Percentiles rank a stretch among this genome's conserved stretches.
Evolutionary conservation across 2,888 invertebrate species (phyloP).

Genomic region (Eledona agricola): DNA sequence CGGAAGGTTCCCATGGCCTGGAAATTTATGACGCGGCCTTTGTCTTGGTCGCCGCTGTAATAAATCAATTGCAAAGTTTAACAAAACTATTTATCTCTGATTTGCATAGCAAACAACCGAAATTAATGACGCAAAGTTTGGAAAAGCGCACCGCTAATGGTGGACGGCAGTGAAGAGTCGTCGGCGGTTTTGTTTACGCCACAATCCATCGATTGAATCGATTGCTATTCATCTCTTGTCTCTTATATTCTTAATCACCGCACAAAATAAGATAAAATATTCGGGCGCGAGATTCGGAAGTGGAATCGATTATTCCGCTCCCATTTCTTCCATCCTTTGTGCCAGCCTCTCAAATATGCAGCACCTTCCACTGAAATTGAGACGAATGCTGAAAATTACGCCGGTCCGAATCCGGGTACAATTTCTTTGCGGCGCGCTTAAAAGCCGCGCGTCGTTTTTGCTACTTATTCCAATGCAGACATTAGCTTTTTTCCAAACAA

Average conservation of each 20-base stretch:
- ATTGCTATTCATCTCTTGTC: no score
- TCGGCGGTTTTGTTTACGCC: constrained; percentile 42
- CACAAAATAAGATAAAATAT: no score
- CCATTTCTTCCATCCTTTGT: constrained; percentile 46
- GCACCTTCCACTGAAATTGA: constrained; percentile 45
- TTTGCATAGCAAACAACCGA: constrained; percentile 45
- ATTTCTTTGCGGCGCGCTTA: constrained; percentile 26
- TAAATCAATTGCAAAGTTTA: constrained; percentile 37
- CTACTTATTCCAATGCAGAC: constrained; percentile 13
- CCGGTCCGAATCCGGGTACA: constrained; percentile 41
- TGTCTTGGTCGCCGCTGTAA: constrained; percentile 18
- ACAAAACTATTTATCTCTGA: constrained; percentile 37
- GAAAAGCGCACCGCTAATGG: constrained; percentile 47
- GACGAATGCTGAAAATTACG: constrained; percentile 46
- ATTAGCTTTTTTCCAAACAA: no score
- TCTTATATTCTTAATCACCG: no score
- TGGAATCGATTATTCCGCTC: constrained; percentile 48
- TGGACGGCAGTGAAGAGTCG: constrained; percentile 37
- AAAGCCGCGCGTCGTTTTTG: constrained; percentile 17
- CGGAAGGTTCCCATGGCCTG: constrained; percentile 11
- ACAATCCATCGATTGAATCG: constrained; percentile 41
- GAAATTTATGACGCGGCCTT: constrained; percentile 18
- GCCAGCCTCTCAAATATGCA: constrained; percentile 46
- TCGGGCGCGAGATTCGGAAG: no score
- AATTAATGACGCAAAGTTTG: constrained; percentile 51